Conservation (phyloP, 1,140 invertebrate species). For the Subanguina moxae region DNA sequence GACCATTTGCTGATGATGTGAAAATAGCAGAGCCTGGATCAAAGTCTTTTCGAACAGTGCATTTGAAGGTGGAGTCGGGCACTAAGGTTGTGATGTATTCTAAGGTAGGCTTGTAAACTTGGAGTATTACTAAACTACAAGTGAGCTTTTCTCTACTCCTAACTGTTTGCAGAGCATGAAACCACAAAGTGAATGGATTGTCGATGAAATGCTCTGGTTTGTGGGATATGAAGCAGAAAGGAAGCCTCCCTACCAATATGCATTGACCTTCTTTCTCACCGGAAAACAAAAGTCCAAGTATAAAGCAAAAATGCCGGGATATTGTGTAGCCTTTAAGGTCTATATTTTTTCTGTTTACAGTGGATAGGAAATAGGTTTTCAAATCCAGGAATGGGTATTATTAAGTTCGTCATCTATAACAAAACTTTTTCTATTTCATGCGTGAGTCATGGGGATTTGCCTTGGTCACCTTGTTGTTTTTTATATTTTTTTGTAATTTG, state of each 20-base stretch:
- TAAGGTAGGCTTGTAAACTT: constrained; percentile 22
- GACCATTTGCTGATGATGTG: constrained; percentile 50
- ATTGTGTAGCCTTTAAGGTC: constrained; percentile 42
- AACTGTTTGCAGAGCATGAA: constrained; percentile 37
- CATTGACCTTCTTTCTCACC: constrained; percentile 40
- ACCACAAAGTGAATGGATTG: constrained; percentile 34
- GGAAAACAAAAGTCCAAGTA: constrained; percentile 33
- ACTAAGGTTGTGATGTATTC: constrained; percentile 40
- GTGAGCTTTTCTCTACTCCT: not conserved
- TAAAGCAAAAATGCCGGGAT: constrained; percentile 37
- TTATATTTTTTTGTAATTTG: no score
- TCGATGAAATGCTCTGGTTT: constrained; percentile 53
- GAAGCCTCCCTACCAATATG: constrained; percentile 32
- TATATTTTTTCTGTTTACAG: no score
- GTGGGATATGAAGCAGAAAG: constrained; percentile 35
- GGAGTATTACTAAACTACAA: not conserved
- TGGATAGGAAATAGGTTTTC: no score
- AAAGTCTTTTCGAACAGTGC: constrained; percentile 44
- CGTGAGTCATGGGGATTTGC: no score
- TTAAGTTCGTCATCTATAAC: no score
- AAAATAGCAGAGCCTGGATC: constrained; percentile 51
- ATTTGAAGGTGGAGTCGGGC: constrained; percentile 45
- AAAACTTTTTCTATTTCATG: no score
- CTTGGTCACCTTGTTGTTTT: no score
- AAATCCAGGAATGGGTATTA: no score